Evolutionary conservation across 1,140 invertebrate species (phyloP), one percentile per base, ranked within the genome.

Genomic region (Pseudomyrmex gracilis): DNA sequence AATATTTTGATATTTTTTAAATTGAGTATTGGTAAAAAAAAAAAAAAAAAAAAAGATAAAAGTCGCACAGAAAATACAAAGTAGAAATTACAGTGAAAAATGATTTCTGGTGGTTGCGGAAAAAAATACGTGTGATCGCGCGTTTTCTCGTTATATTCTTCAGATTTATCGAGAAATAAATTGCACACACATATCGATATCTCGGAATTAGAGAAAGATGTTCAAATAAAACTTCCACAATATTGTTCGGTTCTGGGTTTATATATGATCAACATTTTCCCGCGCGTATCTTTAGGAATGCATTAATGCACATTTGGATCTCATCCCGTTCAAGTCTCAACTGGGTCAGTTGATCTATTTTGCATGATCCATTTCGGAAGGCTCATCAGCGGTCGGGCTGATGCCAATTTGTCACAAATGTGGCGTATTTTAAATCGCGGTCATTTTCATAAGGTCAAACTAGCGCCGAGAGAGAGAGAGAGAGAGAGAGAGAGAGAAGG

Each of bases 351-450:
- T 58, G 15, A 60, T 76, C 73, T n/a, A 64, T 76, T 7, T 76
- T 53, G 60, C 45, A 76, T 51, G 12, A 7, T 22, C 51, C 73
- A n/a, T 49, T 49, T 15, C 8, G 20, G 15, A 15, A 49, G 17
- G 43, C 34, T 24, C 45, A 49, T 77, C 63, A 45, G 15, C 1
- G 20, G 20, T 20, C 45, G 24, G 34, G 17, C 15, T 34, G 9
- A 45, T 20, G 15, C 43, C 13, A 51, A 76, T 70, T 49, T 71
- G 34, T 20, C 51, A 34, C 17, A 9, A 34, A 66, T 76, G 15
- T 24, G 49, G n/a, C n/a, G 17, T 66, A 15, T 77, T 34, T 67
- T 67, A 77, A 66, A 67, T 77, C 61, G 43, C 8, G 47, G 34
- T 34, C 24, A 43, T 67, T 67, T 22, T 60, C 55, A 15, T 24